Percentiles rank a stretch among this genome's conserved stretches.
phyloP scores from a whole-genome alignment of 92 coral and sea anemone genomes.

The Porites divaricata region DNA sequence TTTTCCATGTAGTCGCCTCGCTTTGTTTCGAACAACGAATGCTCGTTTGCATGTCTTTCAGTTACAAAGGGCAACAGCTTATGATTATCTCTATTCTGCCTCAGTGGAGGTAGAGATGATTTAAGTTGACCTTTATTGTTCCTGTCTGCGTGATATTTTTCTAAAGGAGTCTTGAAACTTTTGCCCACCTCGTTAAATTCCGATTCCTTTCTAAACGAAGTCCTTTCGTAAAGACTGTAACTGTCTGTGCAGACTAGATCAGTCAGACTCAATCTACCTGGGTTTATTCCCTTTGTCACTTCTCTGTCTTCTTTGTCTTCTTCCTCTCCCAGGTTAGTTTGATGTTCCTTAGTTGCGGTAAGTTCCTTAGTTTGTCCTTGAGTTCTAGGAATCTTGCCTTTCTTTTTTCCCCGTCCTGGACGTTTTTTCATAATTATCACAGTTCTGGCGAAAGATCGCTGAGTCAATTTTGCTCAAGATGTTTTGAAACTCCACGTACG shows the following conservation, averaged over 20 bases:
- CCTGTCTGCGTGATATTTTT: not conserved
- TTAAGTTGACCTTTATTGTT: not conserved
- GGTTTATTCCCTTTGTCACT: not conserved
- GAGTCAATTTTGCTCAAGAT: no score
- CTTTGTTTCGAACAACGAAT: slow-evolving; percentile 12
- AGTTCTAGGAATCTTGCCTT: slow-evolving; percentile 2
- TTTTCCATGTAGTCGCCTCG: not conserved
- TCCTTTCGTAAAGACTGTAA: slow-evolving; percentile 42
- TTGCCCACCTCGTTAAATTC: not conserved
- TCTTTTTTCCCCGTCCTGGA: not conserved
- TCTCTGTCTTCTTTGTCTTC: not conserved
- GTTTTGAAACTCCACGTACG: no score
- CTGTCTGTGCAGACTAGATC: slow-evolving; percentile 17
- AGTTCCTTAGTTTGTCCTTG: not conserved
- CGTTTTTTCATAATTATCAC: not conserved
- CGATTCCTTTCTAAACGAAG: slow-evolving; percentile 5
- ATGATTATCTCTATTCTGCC: not conserved
- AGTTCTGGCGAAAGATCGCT: no score
- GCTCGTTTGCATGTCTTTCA: not conserved
- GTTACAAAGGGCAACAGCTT: slow-evolving; percentile 30
- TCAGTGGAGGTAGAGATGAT: slow-evolving; percentile 33
- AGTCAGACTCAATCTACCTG: not conserved
- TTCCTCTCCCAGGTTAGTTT: not conserved
- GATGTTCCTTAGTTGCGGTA: slow-evolving; percentile 6
- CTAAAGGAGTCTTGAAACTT: not conserved